phyloP scores from a whole-genome alignment of 1,140 invertebrate species.

The Habropoda laboriosa region DNA sequence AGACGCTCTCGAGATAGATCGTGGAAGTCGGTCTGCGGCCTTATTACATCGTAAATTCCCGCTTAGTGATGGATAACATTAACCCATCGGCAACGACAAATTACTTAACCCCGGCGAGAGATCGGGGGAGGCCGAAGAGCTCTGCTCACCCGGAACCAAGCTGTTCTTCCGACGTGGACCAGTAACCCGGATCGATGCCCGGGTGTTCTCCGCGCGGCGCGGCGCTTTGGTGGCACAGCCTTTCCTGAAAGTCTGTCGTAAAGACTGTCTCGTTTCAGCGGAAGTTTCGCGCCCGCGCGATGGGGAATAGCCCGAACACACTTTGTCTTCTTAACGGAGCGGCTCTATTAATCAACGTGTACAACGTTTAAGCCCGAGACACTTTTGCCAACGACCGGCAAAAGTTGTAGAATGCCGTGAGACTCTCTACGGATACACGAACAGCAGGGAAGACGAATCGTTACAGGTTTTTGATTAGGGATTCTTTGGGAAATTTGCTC shows the following conservation, averaged over 20 bases:
- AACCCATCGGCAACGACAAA: constrained; percentile 76
- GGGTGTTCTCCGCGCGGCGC: constrained; percentile 3
- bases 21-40: constrained; percentile 65
- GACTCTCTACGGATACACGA: no score
- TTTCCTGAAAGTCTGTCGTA: constrained; percentile 2
- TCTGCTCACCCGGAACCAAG: constrained; percentile 55
- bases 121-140: constrained; percentile 48
- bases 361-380: constrained; percentile 2
- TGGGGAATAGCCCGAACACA: not conserved
- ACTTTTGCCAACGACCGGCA: not conserved
- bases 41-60: constrained; percentile 78
- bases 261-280: constrained; percentile 14
- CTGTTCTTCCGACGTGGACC: constrained; percentile 49
- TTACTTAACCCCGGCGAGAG: constrained; percentile 70
- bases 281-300: constrained; percentile 4
- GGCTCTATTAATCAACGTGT: constrained; percentile 18
- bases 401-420: not conserved
- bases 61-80: constrained; percentile 76
- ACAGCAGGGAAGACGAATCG: constrained; percentile 11
- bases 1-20: constrained; percentile 65
- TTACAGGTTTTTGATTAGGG: constrained; percentile 15
- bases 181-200: constrained; percentile 52
- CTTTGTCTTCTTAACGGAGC: constrained; percentile 31
- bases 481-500: not conserved
- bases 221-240: no score